Percentiles rank a stretch among this genome's conserved stretches.
Evolutionary conservation across 2,113 vertebrate genomes (phyloP).

Genomic region (Hemichromis elongatus): DNA sequence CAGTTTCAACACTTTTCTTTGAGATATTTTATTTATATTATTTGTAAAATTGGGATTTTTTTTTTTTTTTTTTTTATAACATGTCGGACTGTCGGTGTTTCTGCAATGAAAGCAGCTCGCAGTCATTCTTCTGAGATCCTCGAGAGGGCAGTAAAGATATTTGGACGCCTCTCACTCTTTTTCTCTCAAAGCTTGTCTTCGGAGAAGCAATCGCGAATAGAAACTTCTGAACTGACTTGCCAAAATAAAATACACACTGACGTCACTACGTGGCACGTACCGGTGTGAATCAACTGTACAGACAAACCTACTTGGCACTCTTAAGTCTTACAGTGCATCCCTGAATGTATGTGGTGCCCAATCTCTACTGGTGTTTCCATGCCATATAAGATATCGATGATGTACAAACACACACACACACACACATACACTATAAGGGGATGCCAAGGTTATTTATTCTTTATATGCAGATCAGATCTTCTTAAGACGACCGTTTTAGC

Average conservation of each 20-base stretch:
- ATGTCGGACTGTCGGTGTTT: background rate
- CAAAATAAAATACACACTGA: background rate
- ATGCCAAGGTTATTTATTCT: conserved; percentile 36
- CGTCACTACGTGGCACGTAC: background rate
- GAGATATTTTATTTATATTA: conserved; percentile 31
- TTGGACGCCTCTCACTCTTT: background rate
- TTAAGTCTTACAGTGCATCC: conserved; percentile 67
- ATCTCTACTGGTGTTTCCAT: conserved; percentile 24
- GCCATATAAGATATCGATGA: conserved; percentile 3
- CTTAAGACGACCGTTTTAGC: conserved; percentile 14
- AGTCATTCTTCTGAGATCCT: background rate
- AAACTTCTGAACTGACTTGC: background rate
- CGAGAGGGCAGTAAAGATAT: background rate
- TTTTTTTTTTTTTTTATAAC: too few species aligned
- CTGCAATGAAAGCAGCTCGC: background rate
- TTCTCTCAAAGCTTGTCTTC: background rate
- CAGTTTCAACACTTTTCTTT: conserved; percentile 16
- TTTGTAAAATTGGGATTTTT: background rate
- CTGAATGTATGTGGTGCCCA: conserved; percentile 25
- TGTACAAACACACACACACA: conserved; percentile 11
- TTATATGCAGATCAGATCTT: conserved; percentile 36
- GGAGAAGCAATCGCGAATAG: background rate
- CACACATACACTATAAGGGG: background rate
- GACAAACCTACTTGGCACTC: conserved; percentile 57
- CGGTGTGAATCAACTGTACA: background rate